These are phyloP conservation scores for Scaptomyza parva DNA, from an alignment of 2,888 invertebrate species.

Conservation along the genomic window DNA sequence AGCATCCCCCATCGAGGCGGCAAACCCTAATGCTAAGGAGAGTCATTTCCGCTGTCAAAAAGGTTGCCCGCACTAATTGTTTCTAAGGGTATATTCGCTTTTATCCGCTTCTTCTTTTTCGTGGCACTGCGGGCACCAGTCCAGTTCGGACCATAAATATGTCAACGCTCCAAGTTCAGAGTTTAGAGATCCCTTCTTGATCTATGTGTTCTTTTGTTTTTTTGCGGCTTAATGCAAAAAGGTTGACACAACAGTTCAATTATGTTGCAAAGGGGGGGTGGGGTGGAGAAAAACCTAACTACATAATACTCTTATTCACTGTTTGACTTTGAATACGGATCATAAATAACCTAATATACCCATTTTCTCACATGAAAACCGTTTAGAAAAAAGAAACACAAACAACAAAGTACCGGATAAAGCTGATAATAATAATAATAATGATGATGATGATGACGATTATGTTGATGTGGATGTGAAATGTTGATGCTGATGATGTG, in stretches of 20 bases:
- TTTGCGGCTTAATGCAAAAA: slow-evolving; percentile 3
- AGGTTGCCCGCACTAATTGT: slow-evolving; percentile 66
- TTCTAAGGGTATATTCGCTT: background rate
- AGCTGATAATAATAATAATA: slow-evolving; percentile 10
- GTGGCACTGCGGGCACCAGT: slow-evolving; percentile 14
- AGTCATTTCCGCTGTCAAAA: slow-evolving; percentile 35
- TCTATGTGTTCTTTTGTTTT: too few relatives aligned
- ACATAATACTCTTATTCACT: background rate
- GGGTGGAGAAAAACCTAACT: background rate
- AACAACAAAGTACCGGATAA: slow-evolving; percentile 8
- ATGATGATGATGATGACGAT: slow-evolving; percentile 13
- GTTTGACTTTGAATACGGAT: too few relatives aligned
- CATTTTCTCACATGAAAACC: slow-evolving; percentile 7
- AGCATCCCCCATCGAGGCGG: background rate
- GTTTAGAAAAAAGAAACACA: slow-evolving; percentile 46
- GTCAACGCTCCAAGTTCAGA: slow-evolving; percentile 37
- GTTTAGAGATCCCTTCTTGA: slow-evolving; percentile 34
- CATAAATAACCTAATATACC: background rate
- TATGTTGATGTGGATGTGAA: slow-evolving; percentile 39
- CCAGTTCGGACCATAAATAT: slow-evolving; percentile 44
- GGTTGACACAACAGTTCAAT: slow-evolving; percentile 16
- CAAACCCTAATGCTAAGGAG: background rate
- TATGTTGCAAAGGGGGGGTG: background rate
- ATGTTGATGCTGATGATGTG: slow-evolving; percentile 33
- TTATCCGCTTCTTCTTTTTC: background rate